Evolutionary conservation across 2,888 invertebrate genomes (phyloP).

Genomic region (Mantis religiosa): DNA sequence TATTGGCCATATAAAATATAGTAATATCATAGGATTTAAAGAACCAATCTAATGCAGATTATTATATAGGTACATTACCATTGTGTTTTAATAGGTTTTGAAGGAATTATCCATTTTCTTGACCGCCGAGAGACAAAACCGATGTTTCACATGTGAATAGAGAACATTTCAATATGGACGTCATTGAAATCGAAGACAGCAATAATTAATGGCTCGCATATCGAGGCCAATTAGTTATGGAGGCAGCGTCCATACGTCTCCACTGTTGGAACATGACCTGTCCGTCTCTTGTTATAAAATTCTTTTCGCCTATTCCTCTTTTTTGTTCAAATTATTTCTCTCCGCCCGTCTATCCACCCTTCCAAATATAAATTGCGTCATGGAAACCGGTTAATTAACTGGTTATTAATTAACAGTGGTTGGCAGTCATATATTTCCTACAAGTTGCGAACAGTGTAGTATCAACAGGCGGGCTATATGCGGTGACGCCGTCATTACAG

Average conservation of each 20-base stretch:
- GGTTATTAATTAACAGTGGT: slow-evolving; percentile 25
- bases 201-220: neutral
- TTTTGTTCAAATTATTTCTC: neutral
- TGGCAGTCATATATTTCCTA: slow-evolving; percentile 23
- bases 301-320: neutral
- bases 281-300: neutral
- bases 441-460: slow-evolving; percentile 11
- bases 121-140: neutral
- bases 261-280: neutral
- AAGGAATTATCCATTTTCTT: neutral
- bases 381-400: slow-evolving; percentile 24
- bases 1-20: no score
- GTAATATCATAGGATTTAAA: no score
- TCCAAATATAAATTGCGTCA: slow-evolving; percentile 19
- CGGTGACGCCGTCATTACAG: neutral
- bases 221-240: neutral
- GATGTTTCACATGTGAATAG: neutral
- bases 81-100: neutral
- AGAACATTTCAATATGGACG: neutral
- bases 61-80: no score
- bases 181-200: neutral
- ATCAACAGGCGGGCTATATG: slow-evolving; percentile 12
- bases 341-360: neutral
- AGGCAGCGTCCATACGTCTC: neutral
- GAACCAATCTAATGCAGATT: no score